These are phyloP conservation scores for Petaurus breviceps DNA, from an alignment of 2,113 vertebrate species.

Conservation along the genomic window DNA sequence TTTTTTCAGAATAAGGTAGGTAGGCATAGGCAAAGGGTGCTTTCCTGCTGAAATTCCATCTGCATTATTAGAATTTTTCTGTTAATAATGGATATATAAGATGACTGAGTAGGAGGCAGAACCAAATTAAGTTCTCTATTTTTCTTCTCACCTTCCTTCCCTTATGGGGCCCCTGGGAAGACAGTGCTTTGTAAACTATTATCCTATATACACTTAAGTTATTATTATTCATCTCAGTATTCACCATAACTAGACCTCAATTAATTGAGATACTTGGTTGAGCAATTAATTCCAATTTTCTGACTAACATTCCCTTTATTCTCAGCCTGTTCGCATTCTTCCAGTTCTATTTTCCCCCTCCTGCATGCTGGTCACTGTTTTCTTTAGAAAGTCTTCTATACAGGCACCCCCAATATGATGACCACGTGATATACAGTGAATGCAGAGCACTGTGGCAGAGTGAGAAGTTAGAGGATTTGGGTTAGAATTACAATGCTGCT, in stretches of 20 bases:
- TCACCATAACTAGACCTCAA: neutral
- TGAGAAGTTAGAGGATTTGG: neutral
- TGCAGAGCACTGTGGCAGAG: neutral
- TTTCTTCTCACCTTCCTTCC: neutral
- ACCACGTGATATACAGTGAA: neutral
- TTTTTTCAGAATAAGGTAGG: neutral
- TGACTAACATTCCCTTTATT: neutral
- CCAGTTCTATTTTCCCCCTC: constrained; percentile 14
- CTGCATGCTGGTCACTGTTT: neutral
- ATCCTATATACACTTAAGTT: neutral
- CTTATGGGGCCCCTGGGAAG: neutral
- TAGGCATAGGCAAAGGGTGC: constrained; percentile 17
- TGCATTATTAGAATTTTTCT: constrained; percentile 20
- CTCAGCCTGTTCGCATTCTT: neutral
- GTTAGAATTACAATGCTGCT: neutral
- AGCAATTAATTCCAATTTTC: neutral
- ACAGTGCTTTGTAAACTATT: neutral
- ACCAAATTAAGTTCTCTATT: neutral
- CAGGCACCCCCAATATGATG: neutral
- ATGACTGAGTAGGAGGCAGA: constrained; percentile 10
- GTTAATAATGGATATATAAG: constrained; percentile 22
- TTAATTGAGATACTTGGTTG: neutral
- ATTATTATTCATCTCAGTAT: neutral
- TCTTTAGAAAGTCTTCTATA: constrained; percentile 20
- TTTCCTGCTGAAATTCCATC: neutral